Evolutionary conservation across 2,888 invertebrate species (phyloP).

Genomic region (Gandaritis pyraliata): DNA sequence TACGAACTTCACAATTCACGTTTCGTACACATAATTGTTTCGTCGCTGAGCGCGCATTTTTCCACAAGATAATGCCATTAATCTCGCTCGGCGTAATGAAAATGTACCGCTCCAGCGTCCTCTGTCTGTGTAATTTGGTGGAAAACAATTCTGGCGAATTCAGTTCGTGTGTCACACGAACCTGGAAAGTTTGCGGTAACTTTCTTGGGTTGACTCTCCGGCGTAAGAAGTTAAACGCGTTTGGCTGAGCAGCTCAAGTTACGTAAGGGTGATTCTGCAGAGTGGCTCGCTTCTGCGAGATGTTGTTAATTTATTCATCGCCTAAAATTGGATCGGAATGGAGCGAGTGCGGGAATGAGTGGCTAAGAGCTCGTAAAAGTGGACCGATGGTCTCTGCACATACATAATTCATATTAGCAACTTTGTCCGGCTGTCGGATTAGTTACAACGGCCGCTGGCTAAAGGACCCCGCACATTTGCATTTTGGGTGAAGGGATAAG

Average conservation of each 20-base stretch:
- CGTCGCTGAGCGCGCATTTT: slow-evolving; percentile 67
- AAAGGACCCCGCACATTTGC: slow-evolving; percentile 57
- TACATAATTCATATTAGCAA: slow-evolving; percentile 64
- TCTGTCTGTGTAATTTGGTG: slow-evolving; percentile 56
- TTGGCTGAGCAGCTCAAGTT: slow-evolving; percentile 45
- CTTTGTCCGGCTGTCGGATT: slow-evolving; percentile 54
- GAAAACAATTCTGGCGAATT: slow-evolving; percentile 61
- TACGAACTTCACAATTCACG: slow-evolving; percentile 47
- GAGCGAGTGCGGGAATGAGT: slow-evolving; percentile 45
- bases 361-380: slow-evolving; percentile 50
- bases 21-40: slow-evolving; percentile 67
- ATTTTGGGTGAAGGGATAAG: slow-evolving; percentile 54
- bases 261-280: slow-evolving; percentile 40
- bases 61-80: slow-evolving; percentile 75
- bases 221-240: slow-evolving; percentile 59
- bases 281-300: slow-evolving; percentile 38
- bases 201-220: slow-evolving; percentile 49
- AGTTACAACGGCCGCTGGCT: slow-evolving; percentile 47
- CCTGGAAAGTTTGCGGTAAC: slow-evolving; percentile 47
- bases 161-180: slow-evolving; percentile 51
- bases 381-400: slow-evolving; percentile 44
- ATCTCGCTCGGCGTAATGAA: slow-evolving; percentile 70
- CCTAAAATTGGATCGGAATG: slow-evolving; percentile 62
- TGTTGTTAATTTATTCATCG: slow-evolving; percentile 64
- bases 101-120: slow-evolving; percentile 61